Base-by-base conservation (phyloP, 2,888 invertebrate genomes). In the Pseudanteris insignis region DNA sequence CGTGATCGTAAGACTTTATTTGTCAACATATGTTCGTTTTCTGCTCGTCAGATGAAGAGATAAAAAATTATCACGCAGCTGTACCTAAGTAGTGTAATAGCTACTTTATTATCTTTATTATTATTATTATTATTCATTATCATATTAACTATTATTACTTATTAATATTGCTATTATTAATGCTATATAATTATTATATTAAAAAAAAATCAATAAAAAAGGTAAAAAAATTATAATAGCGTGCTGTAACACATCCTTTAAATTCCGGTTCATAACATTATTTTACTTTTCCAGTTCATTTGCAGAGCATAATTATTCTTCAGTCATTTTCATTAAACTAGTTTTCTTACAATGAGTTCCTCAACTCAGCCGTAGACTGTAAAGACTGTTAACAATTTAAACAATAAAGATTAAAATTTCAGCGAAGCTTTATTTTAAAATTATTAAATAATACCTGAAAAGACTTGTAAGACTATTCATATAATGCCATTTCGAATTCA, bases 51-150 rank as follows among this genome's bases (percentile, higher is more conserved):
- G 68, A 63, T 67, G 66, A 65, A 54, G 62, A 65, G 63, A 63
- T 18, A 65, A 68, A 65, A 73, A 67, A 72, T 71, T 73, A 76
- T 74, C 73, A 74, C 73, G 73, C 74, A 76, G 70, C 72, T 72
- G 77, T 76, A 77, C 77, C 77, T 77, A 75, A 76, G 71, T 76
- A 77, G 74, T 67, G 66, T 74, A 74, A 71, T 70, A 70, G 66
- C 67, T 73, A 70, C 68, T 70, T 67, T 64, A 68, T 68, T 66
- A 71, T 69, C 68, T 69, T 66, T 65, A 67, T 68, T 66, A 67
- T 68, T 66, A 63, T 61, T 61, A 65, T 67, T 65, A 67, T 63
- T 61, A 67, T 65, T 46, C 60, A 64, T 65, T 63, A 65, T 62
- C 54, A 67, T 58, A 57, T 60, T 66, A 61, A 60, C 43, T 55